Base-by-base conservation (phyloP, 2,888 invertebrate genomes). In the Lamproptera curius region DNA sequence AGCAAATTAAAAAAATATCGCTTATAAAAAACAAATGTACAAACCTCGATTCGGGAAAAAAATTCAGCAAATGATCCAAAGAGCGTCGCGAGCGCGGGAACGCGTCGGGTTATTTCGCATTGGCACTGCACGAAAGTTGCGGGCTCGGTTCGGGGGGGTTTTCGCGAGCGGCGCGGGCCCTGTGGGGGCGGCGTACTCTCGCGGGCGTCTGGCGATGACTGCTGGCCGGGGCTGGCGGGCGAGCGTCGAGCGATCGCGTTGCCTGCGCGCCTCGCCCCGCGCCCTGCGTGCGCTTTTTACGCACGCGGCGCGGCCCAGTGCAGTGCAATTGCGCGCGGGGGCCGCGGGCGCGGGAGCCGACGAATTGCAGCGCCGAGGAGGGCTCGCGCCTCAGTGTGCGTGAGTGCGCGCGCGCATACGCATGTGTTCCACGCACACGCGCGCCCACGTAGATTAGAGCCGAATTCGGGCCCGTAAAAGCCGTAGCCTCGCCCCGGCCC, bases 241-340 rank as follows among this genome's bases (percentile, higher is more conserved):
- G 61, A 64, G 65, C 72, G 5, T 23, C 23, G 23, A 4, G 23
- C 70, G 67, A 70, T 65, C 70, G 65, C 60, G 67, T 68, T 71
- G 59, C 67, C 68, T 70, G 65, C 67, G 57, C 66, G 63, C 63
- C 72, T 66, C 60, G 68, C 61, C 76, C 77, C 81, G 50, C 77
- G 73, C 76, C 79, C 76, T 73, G 81, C 82, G 81, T 87, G 87
- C 87, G 87, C 85, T 86, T 86, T 86, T 85, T 86, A 85, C 85
- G 85, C 86, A 84, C 79, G 76, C 76, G 76, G 70, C 74, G 74
- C 73, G 70, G 70, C 70, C 58, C 78, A 82, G 82, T 83, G 85
- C 85, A 86, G 79, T 85, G 86, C 85, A 86, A 87, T 86, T 86
- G 86, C 84, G 83, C 76, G 80, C 79, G 82, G 78, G 72, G 69